These are phyloP conservation scores for Dicycla oo DNA, from an alignment of 2,888 invertebrate species.

Conservation along the genomic window DNA sequence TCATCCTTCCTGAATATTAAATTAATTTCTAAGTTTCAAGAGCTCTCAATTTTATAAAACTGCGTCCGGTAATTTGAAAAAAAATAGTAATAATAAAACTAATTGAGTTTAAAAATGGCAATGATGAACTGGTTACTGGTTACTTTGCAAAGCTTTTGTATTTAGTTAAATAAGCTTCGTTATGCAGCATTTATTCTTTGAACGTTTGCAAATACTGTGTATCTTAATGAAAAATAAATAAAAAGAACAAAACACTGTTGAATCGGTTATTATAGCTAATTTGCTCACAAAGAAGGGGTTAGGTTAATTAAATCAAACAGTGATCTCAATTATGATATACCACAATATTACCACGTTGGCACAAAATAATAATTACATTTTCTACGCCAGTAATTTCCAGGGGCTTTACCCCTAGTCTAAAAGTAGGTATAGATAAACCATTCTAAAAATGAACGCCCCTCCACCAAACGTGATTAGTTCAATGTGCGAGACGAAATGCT, in stretches of 20 bases:
- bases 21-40: background rate
- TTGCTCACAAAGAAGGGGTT: constrained; percentile 7
- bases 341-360: constrained; percentile 15
- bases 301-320: constrained; percentile 34
- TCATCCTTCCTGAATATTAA: background rate
- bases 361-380: constrained; percentile 13
- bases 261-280: constrained; percentile 5
- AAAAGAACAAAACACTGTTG: background rate
- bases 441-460: too few relatives aligned
- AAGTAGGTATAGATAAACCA: too few relatives aligned
- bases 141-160: constrained; percentile 1
- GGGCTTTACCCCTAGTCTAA: background rate
- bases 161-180: background rate
- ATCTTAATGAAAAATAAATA: background rate
- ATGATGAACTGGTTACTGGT: background rate
- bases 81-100: background rate
- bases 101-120: background rate
- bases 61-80: constrained; percentile 1
- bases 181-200: too few relatives aligned
- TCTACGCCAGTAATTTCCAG: background rate
- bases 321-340: constrained; percentile 29
- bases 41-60: constrained; percentile 1
- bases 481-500: too few relatives aligned
- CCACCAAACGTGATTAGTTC: too few relatives aligned
- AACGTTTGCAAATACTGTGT: background rate